Evolutionary conservation across 2,113 vertebrate genomes (phyloP).

Genomic region (Crotophaga sulcirostris): DNA sequence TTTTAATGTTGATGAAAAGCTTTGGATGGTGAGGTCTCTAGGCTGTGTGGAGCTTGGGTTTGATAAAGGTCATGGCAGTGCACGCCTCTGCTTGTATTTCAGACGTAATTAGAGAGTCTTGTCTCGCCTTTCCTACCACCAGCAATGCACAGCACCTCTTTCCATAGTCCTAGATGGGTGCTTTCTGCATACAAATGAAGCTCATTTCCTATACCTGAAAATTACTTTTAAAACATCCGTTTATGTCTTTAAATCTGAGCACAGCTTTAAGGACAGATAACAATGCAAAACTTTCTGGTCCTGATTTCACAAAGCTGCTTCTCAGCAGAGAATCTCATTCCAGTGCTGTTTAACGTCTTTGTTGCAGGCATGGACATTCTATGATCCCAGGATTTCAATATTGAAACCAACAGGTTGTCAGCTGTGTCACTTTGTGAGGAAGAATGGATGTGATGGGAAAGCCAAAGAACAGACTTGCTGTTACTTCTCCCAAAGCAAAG

Average conservation of each 20-base stretch:
- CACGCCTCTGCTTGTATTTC: not conserved
- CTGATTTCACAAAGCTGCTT: not conserved
- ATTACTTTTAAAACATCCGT: not conserved
- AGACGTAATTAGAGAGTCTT: not conserved
- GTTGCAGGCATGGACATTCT: no score
- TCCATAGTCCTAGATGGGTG: accelerated
- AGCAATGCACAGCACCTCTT: accelerated
- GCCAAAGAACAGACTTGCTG: not conserved
- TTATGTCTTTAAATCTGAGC: not conserved
- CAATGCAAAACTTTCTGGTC: not conserved
- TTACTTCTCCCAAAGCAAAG: not conserved
- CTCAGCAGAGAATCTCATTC: not conserved
- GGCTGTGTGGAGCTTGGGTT: not conserved
- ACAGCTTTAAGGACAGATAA: not conserved
- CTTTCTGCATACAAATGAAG: not conserved
- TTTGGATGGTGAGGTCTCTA: accelerated
- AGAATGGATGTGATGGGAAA: not conserved
- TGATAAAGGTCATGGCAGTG: accelerated
- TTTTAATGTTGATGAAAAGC: not conserved
- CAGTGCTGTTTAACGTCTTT: no score
- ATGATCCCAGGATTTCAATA: no score
- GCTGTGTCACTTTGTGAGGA: not conserved
- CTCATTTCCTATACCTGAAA: not conserved
- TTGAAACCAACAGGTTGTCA: not conserved
- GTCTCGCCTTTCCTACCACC: not conserved